Base-by-base conservation (phyloP, 2,113 vertebrate species). In the Mionectes macconnelli region DNA sequence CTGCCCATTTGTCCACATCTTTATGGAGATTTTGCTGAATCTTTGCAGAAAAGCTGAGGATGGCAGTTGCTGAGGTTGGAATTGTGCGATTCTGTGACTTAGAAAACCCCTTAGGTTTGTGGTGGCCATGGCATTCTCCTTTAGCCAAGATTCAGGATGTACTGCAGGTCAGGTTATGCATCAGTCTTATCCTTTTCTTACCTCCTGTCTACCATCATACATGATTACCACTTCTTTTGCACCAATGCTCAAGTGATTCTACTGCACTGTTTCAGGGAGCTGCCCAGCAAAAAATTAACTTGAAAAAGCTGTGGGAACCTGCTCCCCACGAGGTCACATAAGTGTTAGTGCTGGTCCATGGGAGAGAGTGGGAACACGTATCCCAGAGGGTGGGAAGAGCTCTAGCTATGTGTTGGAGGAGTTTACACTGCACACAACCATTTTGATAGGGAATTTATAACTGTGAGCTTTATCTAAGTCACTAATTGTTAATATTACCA, bases 281-380 rank as follows among this genome's bases (percentile, higher is more conserved):
- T 60, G 44, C 70, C 44, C 57, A 45, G 33, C 7, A 20, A 37
- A 70, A 49, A 95, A 39, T 22, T 49, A 63, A 67, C 47, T n/a
- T 55, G 30, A 35, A 68, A 78, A 85, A 67, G 9, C 21, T 76
- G 7, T 59, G 42, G 55, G 39, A 85, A n/a, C 72, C 23, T 64
- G 33, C 21, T 76, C 21, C 33, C 5, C 35, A n/a, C 33, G 14
- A 87, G 8, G n/a, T 79, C 42, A 28, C 4, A 0, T 56, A 64
- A 64, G 40, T 18, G 28, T 57, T 85, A 67, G 25, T 30, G 31
- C 12, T 70, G 22, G 35, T 37, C 25, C 4, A 1, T 30, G 42
- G 45, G 33, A 55, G 12, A 45, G 5, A 72, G 23, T 47, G 21
- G 39, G 16, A 79, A 64, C 10, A 28, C 0, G 0, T 17, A n/a